Evolutionary conservation across 1,140 invertebrate genomes (phyloP).

Genomic region (Ephestia elutella): DNA sequence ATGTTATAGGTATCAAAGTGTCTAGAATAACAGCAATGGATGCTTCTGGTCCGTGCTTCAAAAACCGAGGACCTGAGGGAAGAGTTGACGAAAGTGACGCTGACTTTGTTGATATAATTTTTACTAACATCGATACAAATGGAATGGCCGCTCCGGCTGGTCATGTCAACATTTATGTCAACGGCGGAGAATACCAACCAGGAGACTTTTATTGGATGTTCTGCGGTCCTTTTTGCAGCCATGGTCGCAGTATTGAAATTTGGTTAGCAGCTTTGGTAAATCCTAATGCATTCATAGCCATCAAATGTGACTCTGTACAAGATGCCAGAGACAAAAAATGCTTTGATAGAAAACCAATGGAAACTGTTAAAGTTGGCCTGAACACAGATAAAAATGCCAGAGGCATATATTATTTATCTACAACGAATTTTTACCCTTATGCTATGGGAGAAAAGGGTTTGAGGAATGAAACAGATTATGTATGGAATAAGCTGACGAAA

Average conservation of each 20-base stretch:
- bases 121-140: constrained; percentile 80
- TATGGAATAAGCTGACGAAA: too few species aligned
- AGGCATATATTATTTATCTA: constrained; percentile 25
- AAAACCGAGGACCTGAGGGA: constrained; percentile 52
- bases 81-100: constrained; percentile 51
- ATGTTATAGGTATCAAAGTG: constrained; percentile 24
- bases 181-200: constrained; percentile 79
- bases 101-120: constrained; percentile 75
- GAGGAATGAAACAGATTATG: too few species aligned
- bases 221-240: constrained; percentile 22
- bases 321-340: constrained; percentile 23
- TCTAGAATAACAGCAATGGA: constrained; percentile 53
- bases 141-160: constrained; percentile 79
- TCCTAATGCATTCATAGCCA: constrained; percentile 17
- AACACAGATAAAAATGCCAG: constrained; percentile 16
- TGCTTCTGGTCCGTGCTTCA: constrained; percentile 57
- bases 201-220: constrained; percentile 34
- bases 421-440: too few species aligned
- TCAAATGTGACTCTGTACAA: constrained; percentile 26
- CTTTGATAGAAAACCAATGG: constrained; percentile 20
- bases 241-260: constrained; percentile 10
- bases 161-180: constrained; percentile 78
- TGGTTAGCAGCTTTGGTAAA: constrained; percentile 17
- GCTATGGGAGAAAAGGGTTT: too few species aligned
- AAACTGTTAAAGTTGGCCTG: constrained; percentile 19